These are phyloP conservation scores for Dascillus cervinus DNA, from an alignment of 2,888 invertebrate species.

Conservation along the genomic window DNA sequence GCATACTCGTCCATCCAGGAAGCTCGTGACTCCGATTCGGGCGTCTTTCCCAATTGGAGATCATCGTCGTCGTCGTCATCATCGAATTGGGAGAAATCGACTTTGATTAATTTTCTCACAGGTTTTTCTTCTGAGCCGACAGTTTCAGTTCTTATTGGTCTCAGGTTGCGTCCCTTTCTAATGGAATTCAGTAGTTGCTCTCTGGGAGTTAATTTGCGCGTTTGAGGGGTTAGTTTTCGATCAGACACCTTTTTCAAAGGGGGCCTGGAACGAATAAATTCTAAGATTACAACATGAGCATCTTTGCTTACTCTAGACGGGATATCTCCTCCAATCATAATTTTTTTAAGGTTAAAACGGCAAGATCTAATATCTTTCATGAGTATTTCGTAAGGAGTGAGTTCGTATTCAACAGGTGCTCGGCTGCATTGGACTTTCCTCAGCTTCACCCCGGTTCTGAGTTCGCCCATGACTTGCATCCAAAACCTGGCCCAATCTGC, in stretches of 20 bases:
- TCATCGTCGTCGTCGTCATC: slow-evolving; percentile 44
- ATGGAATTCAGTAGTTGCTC: slow-evolving; percentile 84
- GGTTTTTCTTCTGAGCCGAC: not conserved
- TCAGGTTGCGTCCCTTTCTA: slow-evolving; percentile 63
- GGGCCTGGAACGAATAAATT: slow-evolving; percentile 93
- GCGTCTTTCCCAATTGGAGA: slow-evolving; percentile 26
- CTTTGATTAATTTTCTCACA: slow-evolving; percentile 65
- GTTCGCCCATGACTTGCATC: slow-evolving; percentile 89
- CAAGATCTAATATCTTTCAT: slow-evolving; percentile 92
- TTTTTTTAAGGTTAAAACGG: slow-evolving; percentile 83
- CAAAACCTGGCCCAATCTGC: slow-evolving; percentile 94
- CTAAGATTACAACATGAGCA: slow-evolving; percentile 90
- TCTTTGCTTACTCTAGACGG: slow-evolving; percentile 83
- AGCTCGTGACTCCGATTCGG: slow-evolving; percentile 32
- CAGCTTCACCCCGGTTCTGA: slow-evolving; percentile 85
- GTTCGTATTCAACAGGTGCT: slow-evolving; percentile 80
- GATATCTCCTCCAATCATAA: slow-evolving; percentile 73
- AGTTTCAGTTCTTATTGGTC: slow-evolving; percentile 48
- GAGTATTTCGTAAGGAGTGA: slow-evolving; percentile 93
- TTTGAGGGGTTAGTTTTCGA: slow-evolving; percentile 70
- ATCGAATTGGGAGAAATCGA: slow-evolving; percentile 69
- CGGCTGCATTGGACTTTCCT: slow-evolving; percentile 77
- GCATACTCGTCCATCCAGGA: slow-evolving; percentile 64
- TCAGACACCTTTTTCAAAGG: slow-evolving; percentile 87
- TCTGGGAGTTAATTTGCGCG: slow-evolving; percentile 66